A percentile compares a stretch with the other conserved stretches of the same genome.
phyloP scores from a whole-genome alignment of 2,113 vertebrate species.

The Neodontobutis hainanensis region DNA sequence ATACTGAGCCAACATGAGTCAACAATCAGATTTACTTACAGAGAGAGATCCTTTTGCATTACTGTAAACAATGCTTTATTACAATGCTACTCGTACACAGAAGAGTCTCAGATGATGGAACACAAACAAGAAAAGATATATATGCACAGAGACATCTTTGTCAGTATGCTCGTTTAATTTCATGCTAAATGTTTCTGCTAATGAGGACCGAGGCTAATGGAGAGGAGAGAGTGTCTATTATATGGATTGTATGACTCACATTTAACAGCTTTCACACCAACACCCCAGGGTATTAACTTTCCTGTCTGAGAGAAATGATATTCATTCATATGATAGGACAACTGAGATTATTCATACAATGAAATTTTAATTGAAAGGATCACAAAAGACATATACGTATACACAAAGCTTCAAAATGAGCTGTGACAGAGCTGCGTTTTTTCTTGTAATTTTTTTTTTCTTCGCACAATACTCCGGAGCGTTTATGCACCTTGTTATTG shows the following conservation, averaged over 20 bases:
- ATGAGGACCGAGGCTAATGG: conserved; percentile 42
- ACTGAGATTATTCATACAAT: conserved; percentile 56
- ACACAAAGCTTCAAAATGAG: conserved; percentile 41
- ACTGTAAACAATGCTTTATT: conserved; percentile 39
- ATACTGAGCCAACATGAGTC: conserved; percentile 37
- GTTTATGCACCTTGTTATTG: conserved; percentile 54
- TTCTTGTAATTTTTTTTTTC: conserved; percentile 17
- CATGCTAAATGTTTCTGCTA: conserved; percentile 35
- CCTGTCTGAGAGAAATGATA: conserved; percentile 37
- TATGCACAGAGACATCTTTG: conserved; percentile 16
- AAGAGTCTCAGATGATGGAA: conserved; percentile 33
- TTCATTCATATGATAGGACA: conserved; percentile 38
- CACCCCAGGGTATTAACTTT: conserved; percentile 31
- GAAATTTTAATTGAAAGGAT: conserved; percentile 55
- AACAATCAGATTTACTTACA: conserved; percentile 39
- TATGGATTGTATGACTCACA: conserved; percentile 23
- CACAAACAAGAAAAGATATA: conserved; percentile 21
- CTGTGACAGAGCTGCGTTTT: conserved; percentile 38
- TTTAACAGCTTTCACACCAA: conserved; percentile 36
- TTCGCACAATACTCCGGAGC: conserved; percentile 52
- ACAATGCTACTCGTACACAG: conserved; percentile 11
- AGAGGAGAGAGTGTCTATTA: conserved; percentile 35
- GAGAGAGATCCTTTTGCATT: conserved; percentile 24
- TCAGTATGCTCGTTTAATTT: conserved; percentile 19
- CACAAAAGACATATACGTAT: conserved; percentile 21